Base-by-base conservation (phyloP, 2,113 vertebrate genomes). In the Isichthys henryi region DNA sequence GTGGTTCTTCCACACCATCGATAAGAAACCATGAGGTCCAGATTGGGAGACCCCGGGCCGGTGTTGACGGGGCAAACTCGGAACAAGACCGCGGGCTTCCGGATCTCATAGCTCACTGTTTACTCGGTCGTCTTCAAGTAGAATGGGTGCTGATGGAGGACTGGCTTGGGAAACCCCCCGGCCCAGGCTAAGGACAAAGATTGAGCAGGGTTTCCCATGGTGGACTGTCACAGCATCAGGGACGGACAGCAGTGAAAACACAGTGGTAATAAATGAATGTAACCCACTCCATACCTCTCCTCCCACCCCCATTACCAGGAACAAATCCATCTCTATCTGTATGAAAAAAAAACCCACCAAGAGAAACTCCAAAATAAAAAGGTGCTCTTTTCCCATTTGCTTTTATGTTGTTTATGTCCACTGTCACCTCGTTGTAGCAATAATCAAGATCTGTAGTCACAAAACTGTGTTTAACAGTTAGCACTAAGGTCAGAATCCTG, bases 1-100 rank as follows among this genome's bases (percentile, higher is more conserved):
- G 93, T 99, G 98, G 98, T 98, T 99, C 94, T 98, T 99, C 95
- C 97, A 95, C 94, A 96, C 96, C 0, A 95, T 99, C 5, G 98
- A 99, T 94, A 99, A 99, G 93, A 99, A 98, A 91, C 95, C 95
- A 89, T 96, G 93, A 96, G 53, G 2, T 2, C 27, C 46, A 7
- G 43, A 45, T 46, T 11, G 8, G 45, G 5, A 13, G 56, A 23
- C 8, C n/a, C 52, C 13, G 31, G 5, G 70, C 53, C 10, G 13
- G 11, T 13, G 10, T 31, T 39, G 11, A 39, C 31, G 11, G n/a
- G 66, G 31, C 66, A 27, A 74, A 27, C 8, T 70, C 66, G 2
- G 19, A 15, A 5, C 70, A 17, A 27, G n/a, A 13, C 23, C n/a
- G 9, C 11, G 3, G n/a, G 8, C n/a, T 70, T 70, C 62, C n/a